Conservation (phyloP, 1,140 invertebrate genomes). For the Onthophagus taurus region DNA sequence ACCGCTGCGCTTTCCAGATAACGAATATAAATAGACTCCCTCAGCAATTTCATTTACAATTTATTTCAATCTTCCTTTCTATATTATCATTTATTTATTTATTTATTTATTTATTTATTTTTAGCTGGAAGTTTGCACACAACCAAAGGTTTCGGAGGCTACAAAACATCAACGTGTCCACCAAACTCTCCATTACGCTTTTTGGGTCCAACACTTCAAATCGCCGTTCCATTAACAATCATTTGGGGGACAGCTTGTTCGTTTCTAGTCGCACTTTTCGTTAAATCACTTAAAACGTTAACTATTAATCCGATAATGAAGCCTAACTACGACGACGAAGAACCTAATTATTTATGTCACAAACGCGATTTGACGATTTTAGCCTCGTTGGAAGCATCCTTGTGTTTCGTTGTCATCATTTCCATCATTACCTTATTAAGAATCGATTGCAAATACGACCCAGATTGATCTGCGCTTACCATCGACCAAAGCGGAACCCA, state of each 20-base stretch:
- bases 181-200: conserved; percentile 41
- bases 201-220: conserved; percentile 39
- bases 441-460: conserved; percentile 30
- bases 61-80: not conserved
- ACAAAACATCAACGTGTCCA: conserved; percentile 40
- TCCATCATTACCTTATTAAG: conserved; percentile 20
- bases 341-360: not conserved
- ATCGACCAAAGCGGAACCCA: conserved; percentile 21
- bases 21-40: not conserved
- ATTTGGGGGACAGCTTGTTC: conserved; percentile 42
- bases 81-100: not conserved
- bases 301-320: not conserved
- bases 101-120: conserved; percentile 14
- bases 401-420: no score
- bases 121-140: conserved; percentile 39
- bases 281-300: conserved; percentile 31
- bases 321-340: not conserved
- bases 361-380: conserved; percentile 21
- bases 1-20: no score
- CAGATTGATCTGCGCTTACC: conserved; percentile 25
- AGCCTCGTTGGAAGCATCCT: conserved; percentile 18
- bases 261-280: conserved; percentile 40
- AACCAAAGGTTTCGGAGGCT: conserved; percentile 36
- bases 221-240: conserved; percentile 38
- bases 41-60: no score